A percentile compares a stretch with the other conserved stretches of the same genome.
Evolutionary conservation across 1,140 invertebrate genomes (phyloP).

Genomic region (Coenobita brevimanus): DNA sequence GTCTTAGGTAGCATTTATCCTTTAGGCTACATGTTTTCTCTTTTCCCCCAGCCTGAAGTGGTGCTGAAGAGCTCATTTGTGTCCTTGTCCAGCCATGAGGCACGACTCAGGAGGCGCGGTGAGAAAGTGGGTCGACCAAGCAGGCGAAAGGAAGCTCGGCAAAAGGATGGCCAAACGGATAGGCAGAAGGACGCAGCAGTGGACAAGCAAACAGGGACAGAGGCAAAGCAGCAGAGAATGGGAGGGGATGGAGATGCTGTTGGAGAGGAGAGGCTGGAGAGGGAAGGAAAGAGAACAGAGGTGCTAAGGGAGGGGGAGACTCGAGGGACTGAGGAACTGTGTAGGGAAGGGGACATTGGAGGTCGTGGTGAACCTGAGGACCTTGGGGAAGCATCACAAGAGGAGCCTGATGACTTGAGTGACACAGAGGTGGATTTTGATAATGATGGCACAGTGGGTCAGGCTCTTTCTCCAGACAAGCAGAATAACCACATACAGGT

Average conservation of each 20-base stretch:
- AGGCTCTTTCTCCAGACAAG: no score
- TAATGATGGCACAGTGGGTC: no score
- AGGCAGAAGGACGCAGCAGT: background rate
- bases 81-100: conserved; percentile 49
- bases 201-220: no score
- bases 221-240: conserved; percentile 15
- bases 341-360: background rate
- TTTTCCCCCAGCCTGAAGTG: conserved; percentile 30
- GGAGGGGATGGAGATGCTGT: background rate
- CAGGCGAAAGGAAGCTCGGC: conserved; percentile 36
- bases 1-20: no score
- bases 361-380: conserved; percentile 1
- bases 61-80: conserved; percentile 50
- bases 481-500: no score
- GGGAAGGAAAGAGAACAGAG: background rate
- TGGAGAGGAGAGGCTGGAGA: background rate
- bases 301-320: background rate
- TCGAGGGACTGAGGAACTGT: background rate
- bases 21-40: conserved; percentile 51
- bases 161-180: no score
- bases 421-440: no score
- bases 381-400: conserved; percentile 42
- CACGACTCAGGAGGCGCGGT: conserved; percentile 43
- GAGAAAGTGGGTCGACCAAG: conserved; percentile 25
- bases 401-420: conserved; percentile 38